Conservation (phyloP, 53 echinoderm and acorn worm species). For the Echinarachnius parma region DNA sequence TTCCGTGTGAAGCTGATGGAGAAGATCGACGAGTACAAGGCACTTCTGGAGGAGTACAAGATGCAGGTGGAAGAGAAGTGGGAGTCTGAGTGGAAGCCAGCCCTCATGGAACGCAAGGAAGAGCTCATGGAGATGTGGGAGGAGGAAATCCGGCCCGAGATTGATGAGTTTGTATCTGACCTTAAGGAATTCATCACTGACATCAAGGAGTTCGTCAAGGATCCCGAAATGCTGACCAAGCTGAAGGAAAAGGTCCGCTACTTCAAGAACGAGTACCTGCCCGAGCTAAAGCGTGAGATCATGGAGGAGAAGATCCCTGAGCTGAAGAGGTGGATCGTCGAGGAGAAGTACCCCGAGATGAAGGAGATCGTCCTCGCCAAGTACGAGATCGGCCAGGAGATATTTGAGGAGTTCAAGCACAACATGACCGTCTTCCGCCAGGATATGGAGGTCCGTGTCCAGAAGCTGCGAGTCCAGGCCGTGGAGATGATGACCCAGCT, state of each 20-base stretch:
- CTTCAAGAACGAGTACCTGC: constrained; percentile 19
- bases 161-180: constrained; percentile 3
- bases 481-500: constrained; percentile 25
- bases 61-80: constrained; percentile 8
- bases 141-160: constrained; percentile 24
- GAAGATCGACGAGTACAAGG: constrained; percentile 6
- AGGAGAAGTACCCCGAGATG: constrained; percentile 51
- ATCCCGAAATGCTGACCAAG: constrained; percentile 25
- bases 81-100: constrained; percentile 19
- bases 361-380: constrained; percentile 21
- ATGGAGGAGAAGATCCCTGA: constrained; percentile 42
- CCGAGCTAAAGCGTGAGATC: constrained; percentile 7
- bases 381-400: constrained; percentile 32
- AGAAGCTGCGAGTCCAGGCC: constrained; percentile 18
- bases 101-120: constrained; percentile 6
- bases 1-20: constrained; percentile 15
- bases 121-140: constrained; percentile 27
- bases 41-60: constrained; percentile 4
- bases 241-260: constrained; percentile 19
- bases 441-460: constrained; percentile 11
- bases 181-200: neutral
- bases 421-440: constrained; percentile 8
- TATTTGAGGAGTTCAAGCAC: constrained; percentile 25
- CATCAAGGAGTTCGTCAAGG: constrained; percentile 6
- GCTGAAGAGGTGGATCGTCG: constrained; percentile 34